These are phyloP conservation scores for Leptinotarsa texana DNA, from an alignment of 1,140 invertebrate genomes.

Conservation along the genomic window DNA sequence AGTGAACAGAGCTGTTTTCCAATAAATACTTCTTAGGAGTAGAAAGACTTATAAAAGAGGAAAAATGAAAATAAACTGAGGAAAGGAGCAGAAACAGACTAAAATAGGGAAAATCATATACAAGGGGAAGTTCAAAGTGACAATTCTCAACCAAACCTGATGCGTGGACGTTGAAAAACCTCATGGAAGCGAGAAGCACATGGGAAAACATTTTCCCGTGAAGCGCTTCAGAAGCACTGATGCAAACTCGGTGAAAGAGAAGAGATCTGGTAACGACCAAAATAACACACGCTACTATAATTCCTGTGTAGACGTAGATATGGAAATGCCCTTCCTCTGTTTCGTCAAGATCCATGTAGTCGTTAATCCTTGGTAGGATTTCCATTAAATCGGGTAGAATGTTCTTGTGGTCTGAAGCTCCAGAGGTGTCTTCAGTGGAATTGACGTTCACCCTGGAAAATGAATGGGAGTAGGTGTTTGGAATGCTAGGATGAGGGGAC, in stretches of 20 bases:
- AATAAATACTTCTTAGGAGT: too few relatives aligned
- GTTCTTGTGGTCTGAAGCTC: not conserved
- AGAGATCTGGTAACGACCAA: constrained; percentile 58
- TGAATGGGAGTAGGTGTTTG: not conserved
- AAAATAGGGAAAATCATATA: too few relatives aligned
- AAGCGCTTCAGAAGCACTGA: constrained; percentile 75
- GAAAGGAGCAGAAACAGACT: too few relatives aligned
- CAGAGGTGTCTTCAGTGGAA: not conserved
- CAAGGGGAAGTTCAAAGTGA: too few relatives aligned
- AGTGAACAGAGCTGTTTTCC: too few relatives aligned
- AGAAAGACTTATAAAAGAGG: too few relatives aligned
- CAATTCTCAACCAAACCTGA: constrained; percentile 32
- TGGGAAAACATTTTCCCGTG: constrained; percentile 84
- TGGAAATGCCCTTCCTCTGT: constrained; percentile 6
- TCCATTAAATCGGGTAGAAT: not conserved
- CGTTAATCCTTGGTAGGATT: not conserved
- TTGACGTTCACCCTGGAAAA: not conserved
- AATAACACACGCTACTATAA: constrained; percentile 9
- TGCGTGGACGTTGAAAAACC: constrained; percentile 67
- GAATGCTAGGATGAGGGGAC: not conserved
- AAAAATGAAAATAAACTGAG: too few relatives aligned
- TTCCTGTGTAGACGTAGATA: constrained; percentile 1
- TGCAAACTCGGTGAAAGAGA: constrained; percentile 78
- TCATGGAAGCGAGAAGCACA: constrained; percentile 69
- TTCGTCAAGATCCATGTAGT: not conserved